Percentiles rank a stretch among this genome's conserved stretches.
phyloP scores from a whole-genome alignment of 1,140 invertebrate genomes.

The Mycetomoellerius zeteki region DNA sequence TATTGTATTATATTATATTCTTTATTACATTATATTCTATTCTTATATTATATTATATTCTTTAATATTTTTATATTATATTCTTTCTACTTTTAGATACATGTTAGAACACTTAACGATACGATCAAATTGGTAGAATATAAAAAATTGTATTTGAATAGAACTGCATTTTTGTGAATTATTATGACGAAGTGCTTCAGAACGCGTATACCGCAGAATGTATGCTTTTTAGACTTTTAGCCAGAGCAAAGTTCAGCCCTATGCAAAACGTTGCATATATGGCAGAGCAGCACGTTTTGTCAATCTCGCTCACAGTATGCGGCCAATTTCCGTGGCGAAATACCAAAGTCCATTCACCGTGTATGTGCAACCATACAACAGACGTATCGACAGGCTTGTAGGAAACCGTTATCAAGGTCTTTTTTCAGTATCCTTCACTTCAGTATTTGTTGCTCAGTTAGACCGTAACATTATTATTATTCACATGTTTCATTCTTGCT shows the following conservation, averaged over 20 bases:
- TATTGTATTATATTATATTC: too few relatives aligned
- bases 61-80: too few relatives aligned
- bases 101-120: background rate
- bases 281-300: constrained; percentile 41
- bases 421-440: too few relatives aligned
- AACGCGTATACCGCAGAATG: background rate
- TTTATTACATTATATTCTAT: background rate
- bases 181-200: background rate
- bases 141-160: background rate
- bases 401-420: background rate
- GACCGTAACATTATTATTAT: background rate
- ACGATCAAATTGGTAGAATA: background rate
- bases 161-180: background rate
- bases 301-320: constrained; percentile 41
- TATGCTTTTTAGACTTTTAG: constrained; percentile 11
- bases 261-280: constrained; percentile 60
- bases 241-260: constrained; percentile 25
- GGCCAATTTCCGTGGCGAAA: constrained; percentile 66
- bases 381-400: background rate
- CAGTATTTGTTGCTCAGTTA: background rate
- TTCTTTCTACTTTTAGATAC: background rate
- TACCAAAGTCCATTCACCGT: constrained; percentile 55
- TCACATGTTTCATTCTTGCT: background rate
- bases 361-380: background rate
- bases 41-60: too few relatives aligned